phyloP scores from a whole-genome alignment of 2,113 vertebrate species.

The Philantomba maxwellii region DNA sequence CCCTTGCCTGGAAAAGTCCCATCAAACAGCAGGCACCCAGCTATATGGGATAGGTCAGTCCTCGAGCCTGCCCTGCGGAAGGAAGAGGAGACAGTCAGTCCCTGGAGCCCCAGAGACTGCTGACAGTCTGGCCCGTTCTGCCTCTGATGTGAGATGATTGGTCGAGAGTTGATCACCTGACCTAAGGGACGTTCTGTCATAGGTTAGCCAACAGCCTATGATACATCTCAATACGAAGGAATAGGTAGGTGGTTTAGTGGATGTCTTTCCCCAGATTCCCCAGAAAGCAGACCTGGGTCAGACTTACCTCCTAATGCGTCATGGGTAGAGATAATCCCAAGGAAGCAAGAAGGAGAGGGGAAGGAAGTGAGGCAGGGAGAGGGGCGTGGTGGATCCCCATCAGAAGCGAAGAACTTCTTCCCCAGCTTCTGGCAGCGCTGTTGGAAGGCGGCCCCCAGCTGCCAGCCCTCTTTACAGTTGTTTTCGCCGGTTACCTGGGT shows the following conservation, averaged over 20 bases:
- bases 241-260: not conserved
- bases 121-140: not conserved
- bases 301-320: not conserved
- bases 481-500: not conserved
- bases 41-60: fast-evolving
- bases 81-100: not conserved
- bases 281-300: not conserved
- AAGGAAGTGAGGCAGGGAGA: not conserved
- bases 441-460: not conserved
- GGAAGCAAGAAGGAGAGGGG: not conserved
- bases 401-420: not conserved
- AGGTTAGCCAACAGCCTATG: not conserved
- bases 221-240: not conserved
- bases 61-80: not conserved
- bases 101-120: not conserved
- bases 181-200: not conserved
- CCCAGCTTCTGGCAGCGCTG: not conserved
- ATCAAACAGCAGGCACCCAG: not conserved
- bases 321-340: not conserved
- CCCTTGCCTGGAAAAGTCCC: not conserved
- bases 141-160: not conserved
- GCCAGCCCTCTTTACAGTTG: not conserved
- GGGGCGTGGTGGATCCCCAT: not conserved
- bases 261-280: not conserved
- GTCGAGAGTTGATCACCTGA: not conserved